Conservation (phyloP, 2,797 vertebrate genomes). For the Tenualosa thibaudeaui region DNA sequence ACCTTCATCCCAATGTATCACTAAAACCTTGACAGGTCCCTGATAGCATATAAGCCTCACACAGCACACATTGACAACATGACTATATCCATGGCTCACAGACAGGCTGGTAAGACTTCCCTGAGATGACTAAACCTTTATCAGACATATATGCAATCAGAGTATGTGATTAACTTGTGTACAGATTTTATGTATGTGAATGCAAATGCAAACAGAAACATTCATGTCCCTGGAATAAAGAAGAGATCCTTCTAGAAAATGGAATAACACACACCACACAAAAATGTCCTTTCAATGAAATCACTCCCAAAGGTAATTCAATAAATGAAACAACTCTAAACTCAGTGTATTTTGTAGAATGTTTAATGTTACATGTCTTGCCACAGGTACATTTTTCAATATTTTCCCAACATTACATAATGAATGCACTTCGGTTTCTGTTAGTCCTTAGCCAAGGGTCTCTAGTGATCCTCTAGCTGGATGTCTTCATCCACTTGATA, state of each 20-base stretch:
- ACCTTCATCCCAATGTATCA: neutral
- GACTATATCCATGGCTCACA: too few species aligned
- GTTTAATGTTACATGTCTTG: neutral
- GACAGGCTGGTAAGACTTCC: too few species aligned
- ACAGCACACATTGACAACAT: neutral
- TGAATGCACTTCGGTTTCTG: neutral
- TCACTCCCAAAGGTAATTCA: too few species aligned
- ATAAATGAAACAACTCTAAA: too few species aligned
- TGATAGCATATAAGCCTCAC: neutral
- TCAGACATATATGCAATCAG: too few species aligned
- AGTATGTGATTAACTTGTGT: neutral
- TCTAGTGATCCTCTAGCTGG: neutral
- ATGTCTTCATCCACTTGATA: slow-evolving; percentile 7
- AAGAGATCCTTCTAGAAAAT: too few species aligned
- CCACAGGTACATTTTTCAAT: neutral
- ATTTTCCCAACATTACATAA: neutral
- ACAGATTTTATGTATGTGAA: too few species aligned
- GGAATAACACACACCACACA: too few species aligned
- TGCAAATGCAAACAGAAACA: too few species aligned
- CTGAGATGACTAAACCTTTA: too few species aligned
- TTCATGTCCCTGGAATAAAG: neutral
- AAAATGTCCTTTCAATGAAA: neutral
- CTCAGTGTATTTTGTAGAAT: too few species aligned
- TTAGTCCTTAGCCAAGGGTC: neutral
- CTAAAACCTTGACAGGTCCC: neutral